Evolutionary conservation across 2,797 vertebrate genomes (phyloP).

Genomic region (Enteromius treurensis): DNA sequence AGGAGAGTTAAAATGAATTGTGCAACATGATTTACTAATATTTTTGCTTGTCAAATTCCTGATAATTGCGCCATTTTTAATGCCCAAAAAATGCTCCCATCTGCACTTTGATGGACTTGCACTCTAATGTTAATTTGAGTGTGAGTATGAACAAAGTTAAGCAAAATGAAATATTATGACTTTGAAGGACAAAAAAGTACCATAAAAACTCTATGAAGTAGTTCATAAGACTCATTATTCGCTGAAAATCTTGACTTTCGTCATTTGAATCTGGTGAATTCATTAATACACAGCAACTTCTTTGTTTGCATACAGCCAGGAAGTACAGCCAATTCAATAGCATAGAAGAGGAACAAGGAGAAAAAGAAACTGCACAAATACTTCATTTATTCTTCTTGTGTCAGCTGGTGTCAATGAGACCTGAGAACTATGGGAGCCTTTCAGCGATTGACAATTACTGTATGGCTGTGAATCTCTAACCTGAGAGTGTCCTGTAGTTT

Average conservation of each 20-base stretch:
- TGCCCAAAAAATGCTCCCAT: background rate
- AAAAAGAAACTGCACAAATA: background rate
- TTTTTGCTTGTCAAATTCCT: no score
- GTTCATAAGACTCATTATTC: background rate
- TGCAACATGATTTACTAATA: background rate
- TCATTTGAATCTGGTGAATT: background rate
- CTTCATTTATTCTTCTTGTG: background rate
- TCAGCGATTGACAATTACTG: background rate
- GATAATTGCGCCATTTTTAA: background rate
- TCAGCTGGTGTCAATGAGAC: constrained; percentile 2
- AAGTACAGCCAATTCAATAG: background rate
- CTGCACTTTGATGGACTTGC: background rate
- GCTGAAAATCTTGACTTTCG: background rate
- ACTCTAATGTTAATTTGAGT: background rate
- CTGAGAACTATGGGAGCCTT: background rate
- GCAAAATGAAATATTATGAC: background rate
- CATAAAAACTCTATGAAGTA: background rate
- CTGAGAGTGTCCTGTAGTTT: constrained; percentile 74
- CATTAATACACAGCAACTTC: background rate
- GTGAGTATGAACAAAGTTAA: background rate
- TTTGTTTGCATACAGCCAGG: constrained; percentile 2
- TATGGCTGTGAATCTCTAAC: constrained; percentile 63
- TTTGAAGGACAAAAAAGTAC: background rate
- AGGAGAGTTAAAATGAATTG: no score
- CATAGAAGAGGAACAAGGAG: background rate